Evolutionary conservation across 2,113 vertebrate species (phyloP).

Genomic region (Odocoileus hemionus): DNA sequence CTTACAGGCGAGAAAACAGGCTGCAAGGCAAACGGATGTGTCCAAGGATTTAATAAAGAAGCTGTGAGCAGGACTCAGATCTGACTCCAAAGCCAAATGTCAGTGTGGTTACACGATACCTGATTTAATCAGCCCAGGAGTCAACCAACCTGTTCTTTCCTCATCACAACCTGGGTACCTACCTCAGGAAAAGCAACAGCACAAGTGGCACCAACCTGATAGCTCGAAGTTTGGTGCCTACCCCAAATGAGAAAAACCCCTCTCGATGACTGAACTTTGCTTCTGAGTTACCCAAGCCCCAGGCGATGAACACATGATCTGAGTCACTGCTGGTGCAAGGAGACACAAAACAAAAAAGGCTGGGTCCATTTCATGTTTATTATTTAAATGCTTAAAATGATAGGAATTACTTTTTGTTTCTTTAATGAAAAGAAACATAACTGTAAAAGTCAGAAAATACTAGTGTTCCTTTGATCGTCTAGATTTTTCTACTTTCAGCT

Average conservation of each 20-base stretch:
- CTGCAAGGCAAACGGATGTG: neutral
- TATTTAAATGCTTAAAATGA: neutral
- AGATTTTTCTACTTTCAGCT: neutral
- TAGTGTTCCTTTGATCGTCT: neutral
- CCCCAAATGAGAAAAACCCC: neutral
- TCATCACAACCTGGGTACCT: neutral
- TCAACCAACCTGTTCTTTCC: neutral
- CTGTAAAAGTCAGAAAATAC: constrained; percentile 16
- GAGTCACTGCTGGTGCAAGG: neutral
- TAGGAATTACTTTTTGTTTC: neutral
- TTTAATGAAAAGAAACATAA: neutral
- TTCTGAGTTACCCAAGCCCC: neutral
- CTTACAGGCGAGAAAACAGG: neutral
- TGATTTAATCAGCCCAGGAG: neutral
- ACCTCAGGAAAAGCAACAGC: neutral
- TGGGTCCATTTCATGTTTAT: neutral
- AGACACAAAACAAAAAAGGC: neutral
- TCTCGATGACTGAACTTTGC: neutral
- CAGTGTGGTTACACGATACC: too few relatives aligned
- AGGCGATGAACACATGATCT: neutral
- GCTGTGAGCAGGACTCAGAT: neutral
- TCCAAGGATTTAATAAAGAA: neutral
- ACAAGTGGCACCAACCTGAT: too few relatives aligned
- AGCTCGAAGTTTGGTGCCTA: neutral
- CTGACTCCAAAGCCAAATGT: neutral